Conservation (phyloP, 2,888 invertebrate genomes). For the Dendrolimus houi region DNA sequence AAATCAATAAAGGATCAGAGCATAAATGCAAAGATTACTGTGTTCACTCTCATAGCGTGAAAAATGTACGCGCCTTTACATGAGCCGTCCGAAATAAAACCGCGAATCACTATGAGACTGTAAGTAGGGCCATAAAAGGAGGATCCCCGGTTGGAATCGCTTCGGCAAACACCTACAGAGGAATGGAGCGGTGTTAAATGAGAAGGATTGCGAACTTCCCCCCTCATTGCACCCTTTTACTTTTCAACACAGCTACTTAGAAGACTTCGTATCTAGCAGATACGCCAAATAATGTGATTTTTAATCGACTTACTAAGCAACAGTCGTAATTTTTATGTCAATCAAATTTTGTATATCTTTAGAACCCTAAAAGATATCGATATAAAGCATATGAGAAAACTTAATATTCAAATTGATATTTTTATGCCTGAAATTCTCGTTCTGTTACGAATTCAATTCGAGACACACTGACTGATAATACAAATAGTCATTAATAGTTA, state of each 20-base stretch:
- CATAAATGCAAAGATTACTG: constrained; percentile 75
- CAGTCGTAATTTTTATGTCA: constrained; percentile 7
- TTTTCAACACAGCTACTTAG: constrained; percentile 32
- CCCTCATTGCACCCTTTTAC: constrained; percentile 21
- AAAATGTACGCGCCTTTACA: constrained; percentile 70
- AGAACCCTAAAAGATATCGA: too few relatives aligned
- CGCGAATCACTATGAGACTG: constrained; percentile 74
- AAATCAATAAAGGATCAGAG: constrained; percentile 76
- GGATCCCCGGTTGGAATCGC: constrained; percentile 67
- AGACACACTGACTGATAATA: too few relatives aligned
- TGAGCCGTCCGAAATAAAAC: constrained; percentile 73
- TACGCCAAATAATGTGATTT: constrained; percentile 49
- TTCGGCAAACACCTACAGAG: constrained; percentile 75
- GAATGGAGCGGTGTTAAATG: constrained; percentile 72
- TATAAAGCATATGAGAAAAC: too few relatives aligned
- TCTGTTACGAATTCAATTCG: too few relatives aligned
- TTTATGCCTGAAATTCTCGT: too few relatives aligned
- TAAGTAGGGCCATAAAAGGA: constrained; percentile 72
- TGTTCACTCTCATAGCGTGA: constrained; percentile 65
- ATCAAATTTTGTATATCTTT: too few relatives aligned
- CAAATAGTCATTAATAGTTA: too few relatives aligned
- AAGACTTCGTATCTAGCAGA: constrained; percentile 54
- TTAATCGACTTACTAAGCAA: constrained; percentile 41
- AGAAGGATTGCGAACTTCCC: constrained; percentile 65
- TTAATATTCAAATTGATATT: too few relatives aligned